Conservation (phyloP, 2,113 vertebrate species). For the Platanista minor region DNA sequence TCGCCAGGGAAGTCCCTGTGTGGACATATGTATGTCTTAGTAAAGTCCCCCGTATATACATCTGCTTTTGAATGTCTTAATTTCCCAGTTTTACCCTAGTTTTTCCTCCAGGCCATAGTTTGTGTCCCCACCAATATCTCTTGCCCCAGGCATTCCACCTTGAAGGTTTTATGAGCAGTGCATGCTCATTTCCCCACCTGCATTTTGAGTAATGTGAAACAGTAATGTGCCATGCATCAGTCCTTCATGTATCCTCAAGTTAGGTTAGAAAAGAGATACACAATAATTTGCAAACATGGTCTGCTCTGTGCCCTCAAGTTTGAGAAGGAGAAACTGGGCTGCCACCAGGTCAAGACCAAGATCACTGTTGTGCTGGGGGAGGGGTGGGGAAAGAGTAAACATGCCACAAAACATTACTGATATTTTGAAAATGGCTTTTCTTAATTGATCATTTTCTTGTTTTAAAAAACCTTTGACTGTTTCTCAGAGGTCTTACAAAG, state of each 20-base stretch:
- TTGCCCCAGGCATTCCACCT: neutral
- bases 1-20: no score
- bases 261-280: neutral
- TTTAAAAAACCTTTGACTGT: neutral
- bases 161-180: neutral
- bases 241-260: neutral
- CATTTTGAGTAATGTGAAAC: neutral
- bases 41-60: neutral
- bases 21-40: no score
- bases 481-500: neutral
- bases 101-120: neutral
- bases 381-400: neutral
- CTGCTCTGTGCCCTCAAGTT: neutral
- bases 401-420: neutral
- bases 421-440: neutral
- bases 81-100: neutral
- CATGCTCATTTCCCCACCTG: neutral
- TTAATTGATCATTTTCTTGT: neutral
- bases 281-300: neutral
- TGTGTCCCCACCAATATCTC: neutral
- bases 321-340: neutral
- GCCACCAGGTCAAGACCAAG: neutral
- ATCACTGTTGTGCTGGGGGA: neutral
- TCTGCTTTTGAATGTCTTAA: neutral
- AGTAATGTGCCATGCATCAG: neutral